Base-by-base conservation (phyloP, 2,797 vertebrate species). In the Gadopsis marmoratus region DNA sequence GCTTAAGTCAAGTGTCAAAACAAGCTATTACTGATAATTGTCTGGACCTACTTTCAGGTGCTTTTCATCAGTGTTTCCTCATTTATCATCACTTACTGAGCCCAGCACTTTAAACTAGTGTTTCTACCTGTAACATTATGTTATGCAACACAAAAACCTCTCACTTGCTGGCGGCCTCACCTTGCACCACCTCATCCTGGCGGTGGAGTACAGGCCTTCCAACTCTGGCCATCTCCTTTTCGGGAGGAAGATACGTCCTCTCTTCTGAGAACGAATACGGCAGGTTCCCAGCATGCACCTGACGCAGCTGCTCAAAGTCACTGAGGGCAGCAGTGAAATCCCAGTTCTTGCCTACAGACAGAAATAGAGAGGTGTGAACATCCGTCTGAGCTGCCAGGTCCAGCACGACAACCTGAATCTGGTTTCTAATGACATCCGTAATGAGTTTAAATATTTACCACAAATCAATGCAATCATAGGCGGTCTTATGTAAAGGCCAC, bases 301-400 rank as follows among this genome's bases (percentile, higher is more conserved):
- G 97, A 72, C 97, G 94, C 0, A 99, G 95, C 95, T 99, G 97
- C 79, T 99, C 97, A 19, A 97, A 99, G 92, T 99, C 98, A 17
- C 95, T 97, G 85, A 98, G 96, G 10, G 98, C 97, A 0, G 98
- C 97, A 0, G 94, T 97, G 89, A 99, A 90, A 69, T 99, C 97
- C 98, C 98, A 99, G 95, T 99, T 99, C 93, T 99, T 99, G 75
- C 98, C 98, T 99, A 79, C 17, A 37, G 79, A 64, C 5, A 31
- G 31, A 63, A 31, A 74, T 51, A 66, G 35, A 26, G 26, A 56
- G 6, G 48, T 6, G 39, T 47, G 45, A 26, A 37, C 74, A 78
- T 80, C 48, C 47, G 61, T 60, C 26, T 50, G 63, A 84, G 68
- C 14, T 14, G 56, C 59, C 35, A 0, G 9, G 48, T 66, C 45